These are phyloP conservation scores for Felis catus DNA, from an alignment of 2,113 vertebrate species.

Conservation along the genomic window F.catus_Fca126_mat1.0 CM031419.1:24575501-24576000, in stretches of 20 bases:
- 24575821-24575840: no score
- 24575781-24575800: no score
- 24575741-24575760: no score
- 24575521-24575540: not conserved
- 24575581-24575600: not conserved
- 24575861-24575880: not conserved
- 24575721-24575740: no score
- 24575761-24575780: no score
- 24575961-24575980: not conserved
- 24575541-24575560: not conserved
- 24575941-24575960: not conserved
- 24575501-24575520: not conserved
- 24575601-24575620: not conserved
- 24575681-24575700: no score
- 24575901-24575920: not conserved
- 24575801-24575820: no score
- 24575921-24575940: not conserved
- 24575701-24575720: no score
- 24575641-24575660: not conserved
- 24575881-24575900: not conserved
- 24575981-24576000: not conserved
- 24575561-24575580: not conserved
- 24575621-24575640: not conserved
- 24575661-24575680: no score
- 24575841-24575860: no score